Evolutionary conservation across 2,888 invertebrate species (phyloP), one percentile per base, ranked within the genome.

Genomic region (Ectemnius cavifrons): DNA sequence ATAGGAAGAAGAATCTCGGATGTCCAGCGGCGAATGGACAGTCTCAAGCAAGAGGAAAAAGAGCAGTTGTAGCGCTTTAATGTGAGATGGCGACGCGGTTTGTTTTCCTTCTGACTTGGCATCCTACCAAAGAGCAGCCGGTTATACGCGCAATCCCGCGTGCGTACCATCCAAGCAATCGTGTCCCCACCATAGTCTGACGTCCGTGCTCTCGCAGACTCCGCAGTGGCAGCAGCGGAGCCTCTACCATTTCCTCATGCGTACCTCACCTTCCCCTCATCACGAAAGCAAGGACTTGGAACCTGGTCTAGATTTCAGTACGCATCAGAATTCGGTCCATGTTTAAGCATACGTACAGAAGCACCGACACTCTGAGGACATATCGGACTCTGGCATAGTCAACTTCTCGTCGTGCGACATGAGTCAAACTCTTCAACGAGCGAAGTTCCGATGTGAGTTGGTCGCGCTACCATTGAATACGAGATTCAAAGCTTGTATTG

Each of bases 221-320:
- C 76, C 66, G 78, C 70, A 75, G 61, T 71, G 70, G 79, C 75
- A 63, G 67, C 71, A 66, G 72, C 68, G 37, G 37, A 65, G 72
- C 49, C 60, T 60, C 63, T 67, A n/a, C 59, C 16, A 52, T 56
- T 61, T 71, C 23, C 23, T 58, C 69, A 56, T 64, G 59, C 37
- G 49, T 47, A n/a, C 68, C 64, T 67, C 64, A 61, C 64, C 65
- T 73, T 52, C 64, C 63, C 64, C 65, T 75, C 47, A 60, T 67
- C 72, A 67, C 52, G 69, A 72, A 78, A 14, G 52, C n/a, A 72
- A 79, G 75, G 77, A 82, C 80, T 86, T 87, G 82, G 82, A 85
- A 87, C 85, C 84, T 78, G 84, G 85, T 86, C 87, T 87, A 85
- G 80, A 84, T 87, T 86, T 87, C 81, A 87, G 87, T 87, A 87